phyloP scores from a whole-genome alignment of 2,113 vertebrate species.

The Apus apus region DNA sequence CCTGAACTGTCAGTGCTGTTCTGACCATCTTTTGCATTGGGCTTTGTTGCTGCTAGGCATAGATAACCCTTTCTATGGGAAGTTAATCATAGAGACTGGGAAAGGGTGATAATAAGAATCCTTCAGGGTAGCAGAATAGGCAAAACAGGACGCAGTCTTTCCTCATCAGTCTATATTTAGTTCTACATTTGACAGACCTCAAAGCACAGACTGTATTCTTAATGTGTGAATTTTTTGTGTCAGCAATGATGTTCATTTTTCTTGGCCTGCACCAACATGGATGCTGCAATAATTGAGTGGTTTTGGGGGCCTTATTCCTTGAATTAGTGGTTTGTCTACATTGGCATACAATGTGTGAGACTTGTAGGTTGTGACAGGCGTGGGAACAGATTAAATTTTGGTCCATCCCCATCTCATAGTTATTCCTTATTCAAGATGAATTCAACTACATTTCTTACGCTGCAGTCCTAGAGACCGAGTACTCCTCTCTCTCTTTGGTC shows the following conservation, averaged over 20 bases:
- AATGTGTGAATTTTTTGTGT: not conserved
- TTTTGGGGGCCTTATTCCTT: not conserved
- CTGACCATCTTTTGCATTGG: not conserved
- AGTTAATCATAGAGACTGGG: not conserved
- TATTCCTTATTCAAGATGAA: not conserved
- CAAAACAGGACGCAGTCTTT: not conserved
- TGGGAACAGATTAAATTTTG: not conserved
- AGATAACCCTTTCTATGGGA: not conserved
- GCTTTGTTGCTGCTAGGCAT: not conserved
- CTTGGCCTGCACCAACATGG: not conserved
- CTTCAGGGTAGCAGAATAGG: not conserved
- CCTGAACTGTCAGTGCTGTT: not conserved
- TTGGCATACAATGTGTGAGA: not conserved
- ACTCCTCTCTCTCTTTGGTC: not conserved
- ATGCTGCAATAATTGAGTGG: not conserved
- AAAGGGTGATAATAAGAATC: not conserved
- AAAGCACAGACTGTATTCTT: not conserved
- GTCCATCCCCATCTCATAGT: not conserved
- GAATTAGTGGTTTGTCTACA: not conserved
- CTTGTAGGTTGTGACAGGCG: accelerated
- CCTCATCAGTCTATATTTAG: not conserved
- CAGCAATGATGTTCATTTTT: not conserved
- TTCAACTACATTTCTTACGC: not conserved
- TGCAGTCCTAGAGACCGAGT: not conserved
- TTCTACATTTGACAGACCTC: not conserved